Evolutionary conservation across 1,140 invertebrate species (phyloP).

Genomic region (Paraescarpia echinospica): DNA sequence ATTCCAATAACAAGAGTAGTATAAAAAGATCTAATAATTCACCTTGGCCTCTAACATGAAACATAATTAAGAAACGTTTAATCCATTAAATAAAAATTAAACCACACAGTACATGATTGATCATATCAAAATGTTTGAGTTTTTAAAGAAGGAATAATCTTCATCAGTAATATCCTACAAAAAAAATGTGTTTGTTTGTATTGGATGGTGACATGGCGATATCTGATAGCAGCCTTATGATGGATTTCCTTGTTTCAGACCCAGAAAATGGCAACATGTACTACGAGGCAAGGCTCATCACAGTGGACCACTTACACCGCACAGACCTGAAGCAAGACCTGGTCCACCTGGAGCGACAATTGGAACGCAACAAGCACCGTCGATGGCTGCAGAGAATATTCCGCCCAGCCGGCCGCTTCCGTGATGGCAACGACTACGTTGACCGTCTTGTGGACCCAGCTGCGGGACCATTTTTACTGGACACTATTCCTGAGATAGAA

Average conservation of each 20-base stretch:
- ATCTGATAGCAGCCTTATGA: not conserved
- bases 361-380: not conserved
- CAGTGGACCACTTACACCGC: not conserved
- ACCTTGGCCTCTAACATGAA: too few species aligned
- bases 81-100: too few species aligned
- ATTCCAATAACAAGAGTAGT: too few species aligned
- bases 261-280: not conserved
- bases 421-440: not conserved
- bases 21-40: too few species aligned
- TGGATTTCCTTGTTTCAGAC: not conserved
- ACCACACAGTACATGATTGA: too few species aligned
- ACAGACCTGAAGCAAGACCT: not conserved
- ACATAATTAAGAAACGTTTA: too few species aligned
- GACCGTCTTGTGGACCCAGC: not conserved
- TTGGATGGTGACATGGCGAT: not conserved
- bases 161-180: not conserved
- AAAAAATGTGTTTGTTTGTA: not conserved
- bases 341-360: not conserved
- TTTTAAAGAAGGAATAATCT: not conserved
- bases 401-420: not conserved
- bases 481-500: not conserved
- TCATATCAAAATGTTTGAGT: not conserved
- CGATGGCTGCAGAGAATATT: not conserved
- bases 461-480: not conserved
- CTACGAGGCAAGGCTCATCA: not conserved